phyloP scores from a whole-genome alignment of 2,888 invertebrate species.

The Tortrix viridana region DNA sequence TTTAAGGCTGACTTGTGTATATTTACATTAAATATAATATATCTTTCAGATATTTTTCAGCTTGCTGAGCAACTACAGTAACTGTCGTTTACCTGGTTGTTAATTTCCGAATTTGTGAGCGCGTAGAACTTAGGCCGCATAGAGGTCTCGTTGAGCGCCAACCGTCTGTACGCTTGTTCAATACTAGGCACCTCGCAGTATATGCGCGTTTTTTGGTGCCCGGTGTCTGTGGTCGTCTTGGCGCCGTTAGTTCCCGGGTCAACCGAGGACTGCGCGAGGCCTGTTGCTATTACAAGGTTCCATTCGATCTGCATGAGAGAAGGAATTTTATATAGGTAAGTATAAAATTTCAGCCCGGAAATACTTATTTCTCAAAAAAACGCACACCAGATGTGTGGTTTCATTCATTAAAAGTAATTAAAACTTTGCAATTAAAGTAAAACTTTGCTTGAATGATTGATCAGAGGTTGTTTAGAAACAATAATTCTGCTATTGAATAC shows the following conservation, averaged over 20 bases:
- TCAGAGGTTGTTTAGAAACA: too few relatives aligned
- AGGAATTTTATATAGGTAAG: neutral
- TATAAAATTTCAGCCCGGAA: too few relatives aligned
- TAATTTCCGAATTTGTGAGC: conserved; percentile 90
- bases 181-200: conserved; percentile 78
- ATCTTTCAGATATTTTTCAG: too few relatives aligned
- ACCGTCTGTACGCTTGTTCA: conserved; percentile 70
- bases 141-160: conserved; percentile 84
- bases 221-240: conserved; percentile 60
- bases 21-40: too few relatives aligned
- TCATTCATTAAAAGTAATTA: too few relatives aligned
- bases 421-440: too few relatives aligned
- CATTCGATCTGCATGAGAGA: conserved; percentile 70
- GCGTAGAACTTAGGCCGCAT: conserved; percentile 97
- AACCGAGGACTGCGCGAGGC: conserved; percentile 65
- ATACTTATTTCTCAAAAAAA: too few relatives aligned
- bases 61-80: neutral
- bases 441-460: too few relatives aligned
- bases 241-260: conserved; percentile 57
- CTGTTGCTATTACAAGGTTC: conserved; percentile 79
- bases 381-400: too few relatives aligned
- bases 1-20: too few relatives aligned
- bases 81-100: conserved; percentile 74
- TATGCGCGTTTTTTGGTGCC: conserved; percentile 70
- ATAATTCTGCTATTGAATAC: too few relatives aligned